Evolutionary conservation across 1,140 invertebrate genomes (phyloP).

Genomic region (Ceratosolen fusciceps): DNA sequence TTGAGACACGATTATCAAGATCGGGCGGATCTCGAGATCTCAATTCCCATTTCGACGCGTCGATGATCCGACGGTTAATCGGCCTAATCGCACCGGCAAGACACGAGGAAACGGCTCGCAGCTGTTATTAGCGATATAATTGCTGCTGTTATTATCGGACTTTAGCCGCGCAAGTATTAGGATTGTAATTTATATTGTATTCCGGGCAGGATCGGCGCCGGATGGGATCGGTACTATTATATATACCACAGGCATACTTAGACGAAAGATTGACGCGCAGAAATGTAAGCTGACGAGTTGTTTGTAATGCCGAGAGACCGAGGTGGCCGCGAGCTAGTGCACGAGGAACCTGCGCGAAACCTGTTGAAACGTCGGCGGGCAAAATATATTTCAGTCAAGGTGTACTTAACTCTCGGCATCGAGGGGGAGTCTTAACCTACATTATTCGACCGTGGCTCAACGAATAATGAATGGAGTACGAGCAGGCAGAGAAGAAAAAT

Average conservation of each 20-base stretch:
- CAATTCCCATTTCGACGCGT: neutral
- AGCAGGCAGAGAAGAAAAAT: no score
- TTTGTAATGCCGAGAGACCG: neutral
- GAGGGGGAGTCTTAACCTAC: neutral
- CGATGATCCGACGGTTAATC: neutral
- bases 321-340: neutral
- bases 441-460: neutral
- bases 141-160: no score
- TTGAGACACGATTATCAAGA: neutral
- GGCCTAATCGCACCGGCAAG: neutral
- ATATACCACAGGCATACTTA: neutral
- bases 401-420: neutral
- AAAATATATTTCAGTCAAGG: constrained; percentile 9
- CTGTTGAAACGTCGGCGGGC: constrained; percentile 14
- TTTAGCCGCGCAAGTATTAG: no score
- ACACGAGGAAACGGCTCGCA: no score
- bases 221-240: neutral
- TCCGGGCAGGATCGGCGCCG: no score
- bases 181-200: no score
- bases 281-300: neutral
- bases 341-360: neutral
- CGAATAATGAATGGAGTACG: no score
- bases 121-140: no score
- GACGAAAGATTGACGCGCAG: constrained; percentile 10
- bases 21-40: neutral